Evolutionary conservation across 2,797 vertebrate genomes (phyloP).

Genomic region (Phaenicophaeus curvirostris): DNA sequence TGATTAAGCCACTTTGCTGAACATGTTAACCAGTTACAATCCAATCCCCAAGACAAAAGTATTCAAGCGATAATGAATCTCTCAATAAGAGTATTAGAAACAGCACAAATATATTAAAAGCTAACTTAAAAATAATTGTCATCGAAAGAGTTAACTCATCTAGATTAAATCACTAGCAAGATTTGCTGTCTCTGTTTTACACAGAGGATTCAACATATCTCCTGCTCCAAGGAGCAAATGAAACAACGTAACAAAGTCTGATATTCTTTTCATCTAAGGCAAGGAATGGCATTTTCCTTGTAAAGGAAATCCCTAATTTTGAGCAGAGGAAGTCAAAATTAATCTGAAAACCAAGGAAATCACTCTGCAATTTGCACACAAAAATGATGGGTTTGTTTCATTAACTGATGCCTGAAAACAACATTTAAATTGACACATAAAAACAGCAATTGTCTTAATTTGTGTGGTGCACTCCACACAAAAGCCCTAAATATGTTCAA

Average conservation of each 20-base stretch:
- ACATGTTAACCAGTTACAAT: neutral
- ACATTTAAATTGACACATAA: conserved; percentile 93
- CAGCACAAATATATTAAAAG: neutral
- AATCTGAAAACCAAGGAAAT: conserved; percentile 60
- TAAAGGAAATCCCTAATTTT: conserved; percentile 66
- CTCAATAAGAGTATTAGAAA: neutral
- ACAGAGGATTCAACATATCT: neutral
- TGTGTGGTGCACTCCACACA: conserved; percentile 92
- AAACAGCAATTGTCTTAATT: conserved; percentile 98
- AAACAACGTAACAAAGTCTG: conserved; percentile 5
- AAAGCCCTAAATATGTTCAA: conserved; percentile 97
- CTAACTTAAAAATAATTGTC: neutral
- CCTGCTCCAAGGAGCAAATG: conserved; percentile 13
- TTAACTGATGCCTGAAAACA: conserved; percentile 83
- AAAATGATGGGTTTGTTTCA: conserved; percentile 88
- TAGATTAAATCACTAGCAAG: neutral
- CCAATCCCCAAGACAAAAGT: neutral
- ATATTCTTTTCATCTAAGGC: conserved; percentile 16
- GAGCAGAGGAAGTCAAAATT: conserved; percentile 61
- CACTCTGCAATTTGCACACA: conserved; percentile 58
- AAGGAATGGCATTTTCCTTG: conserved; percentile 18
- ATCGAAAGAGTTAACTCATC: conserved; percentile 2
- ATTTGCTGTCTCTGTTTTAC: conserved; percentile 11
- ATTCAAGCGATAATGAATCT: neutral
- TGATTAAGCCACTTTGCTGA: neutral